Conservation (phyloP, 2,888 invertebrate genomes). For the Pherbina coryleti region DNA sequence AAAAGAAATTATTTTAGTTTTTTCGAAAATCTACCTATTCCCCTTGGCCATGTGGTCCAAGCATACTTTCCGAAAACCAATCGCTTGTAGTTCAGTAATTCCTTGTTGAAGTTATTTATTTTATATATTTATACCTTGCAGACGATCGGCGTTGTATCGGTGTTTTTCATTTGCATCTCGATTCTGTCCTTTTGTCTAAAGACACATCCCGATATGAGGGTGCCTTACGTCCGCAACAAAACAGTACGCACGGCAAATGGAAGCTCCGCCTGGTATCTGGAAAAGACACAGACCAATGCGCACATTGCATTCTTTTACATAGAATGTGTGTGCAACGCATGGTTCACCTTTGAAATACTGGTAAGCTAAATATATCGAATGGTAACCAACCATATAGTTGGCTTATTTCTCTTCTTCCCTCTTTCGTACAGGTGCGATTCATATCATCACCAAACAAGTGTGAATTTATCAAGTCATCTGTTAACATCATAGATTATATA, state of each 20-base stretch:
- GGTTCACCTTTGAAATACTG: slow-evolving; percentile 98
- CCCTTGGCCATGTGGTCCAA: no score
- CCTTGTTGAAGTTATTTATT: no score
- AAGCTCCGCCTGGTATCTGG: slow-evolving; percentile 84
- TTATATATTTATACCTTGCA: slow-evolving; percentile 69
- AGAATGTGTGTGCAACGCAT: slow-evolving; percentile 98
- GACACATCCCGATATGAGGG: slow-evolving; percentile 98
- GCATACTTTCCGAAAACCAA: not conserved
- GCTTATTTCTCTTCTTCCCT: not conserved
- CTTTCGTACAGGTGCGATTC: slow-evolving; percentile 76
- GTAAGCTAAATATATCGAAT: slow-evolving; percentile 55
- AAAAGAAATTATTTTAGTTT: no score
- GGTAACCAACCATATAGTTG: not conserved
- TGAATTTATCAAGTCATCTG: slow-evolving; percentile 94
- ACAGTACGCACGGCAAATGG: slow-evolving; percentile 82
- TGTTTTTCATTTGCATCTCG: slow-evolving; percentile 99
- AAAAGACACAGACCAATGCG: slow-evolving; percentile 94
- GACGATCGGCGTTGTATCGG: slow-evolving; percentile 97
- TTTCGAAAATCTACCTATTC: no score
- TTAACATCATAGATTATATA: slow-evolving; percentile 99
- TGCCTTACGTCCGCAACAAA: slow-evolving; percentile 87
- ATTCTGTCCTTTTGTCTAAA: slow-evolving; percentile 99
- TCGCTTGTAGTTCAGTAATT: not conserved
- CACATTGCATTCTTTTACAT: slow-evolving; percentile 98
- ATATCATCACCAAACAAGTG: slow-evolving; percentile 94